Base-by-base conservation (phyloP, 2,113 vertebrate species). In the Dendrocopos noguchii region DNA sequence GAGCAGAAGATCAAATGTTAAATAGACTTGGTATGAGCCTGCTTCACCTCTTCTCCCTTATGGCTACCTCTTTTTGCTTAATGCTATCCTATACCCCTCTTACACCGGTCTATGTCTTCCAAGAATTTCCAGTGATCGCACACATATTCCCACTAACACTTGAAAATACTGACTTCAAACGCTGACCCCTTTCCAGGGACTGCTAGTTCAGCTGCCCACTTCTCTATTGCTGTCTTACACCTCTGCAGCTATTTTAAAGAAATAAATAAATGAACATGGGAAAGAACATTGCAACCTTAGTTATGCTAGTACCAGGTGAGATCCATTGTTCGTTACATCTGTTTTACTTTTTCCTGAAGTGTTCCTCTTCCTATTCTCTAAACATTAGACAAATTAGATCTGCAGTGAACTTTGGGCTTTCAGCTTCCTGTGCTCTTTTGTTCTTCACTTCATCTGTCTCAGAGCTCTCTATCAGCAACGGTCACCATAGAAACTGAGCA, bases 401-500 rank as follows among this genome's bases (percentile, higher is more conserved):
- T 88, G 75, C 72, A 28, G 66, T 84, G 85, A 95, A 94, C 92
- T 95, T 78, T 5, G 7, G 79, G 80, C 70, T 89, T 56, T 91
- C 3, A 0, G 90, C 80, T 95, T 95, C 84, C 80, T 94, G 91
- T 0, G 3, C 61, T 65, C 91, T 95, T 97, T 97, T 96, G 78
- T 96, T 96, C 93, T 94, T 64, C 87, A 75, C 73, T 79, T 95
- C 78, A 33, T 93, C 93, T 87, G 75, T 75, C 89, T 95, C 74
- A 64, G 93, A 96, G 87, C 87, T 91, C 95, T 96, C 83, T 70
- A 89, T 34, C 91, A 94, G 95, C 75, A 70, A 86, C 65, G 31
- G 44, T 96, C 95, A 87, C 97, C 95, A 96, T 96, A 95, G 97
- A 87, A 97, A 97, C 97, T 10, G 63, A 90, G 91, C 91, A 95